Base-by-base conservation (phyloP, 2,113 vertebrate genomes). In the Chlorodrepanis virens region DNA sequence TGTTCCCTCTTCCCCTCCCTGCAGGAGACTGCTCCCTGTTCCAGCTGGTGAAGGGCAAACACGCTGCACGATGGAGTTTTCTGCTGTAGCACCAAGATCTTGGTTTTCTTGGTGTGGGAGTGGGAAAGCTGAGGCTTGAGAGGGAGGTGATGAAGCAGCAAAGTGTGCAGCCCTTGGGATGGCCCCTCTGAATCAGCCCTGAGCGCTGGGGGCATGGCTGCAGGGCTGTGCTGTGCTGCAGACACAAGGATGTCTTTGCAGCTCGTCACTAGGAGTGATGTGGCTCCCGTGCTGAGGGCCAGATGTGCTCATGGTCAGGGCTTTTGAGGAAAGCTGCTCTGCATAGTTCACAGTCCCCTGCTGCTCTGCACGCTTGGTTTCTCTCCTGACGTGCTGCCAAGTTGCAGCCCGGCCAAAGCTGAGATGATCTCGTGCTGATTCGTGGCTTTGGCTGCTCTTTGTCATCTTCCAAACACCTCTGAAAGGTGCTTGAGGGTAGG, bases 261-360 rank as follows among this genome's bases (percentile, higher is more conserved):
- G 75, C 60, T 76, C 5, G 20, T 95, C 90, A 87, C 86, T 28
- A 8, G 7, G 24, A 49, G 4, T 95, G 96, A 95, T 72, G 76
- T 89, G 83, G 88, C 86, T 90, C 15, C 52, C 22, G 37, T 79
- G 50, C 42, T 52, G 50, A 56, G 85, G 52, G 60, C 90, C 92
- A 93, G 92, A 84, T 94, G 90, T 87, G 88, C 76, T 96, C 76
- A 63, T 4, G 28, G 2, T 22, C 18, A 2, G 79, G 85, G 71
- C 90, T 96, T 96, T 91, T 96, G 27, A 91, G 84, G 79, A 93
- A 94, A 95, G 91, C 85, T 81, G 83, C 86, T 92, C 90, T 31
- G 87, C 93, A 69, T 75, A 89, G 88, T 28, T 93, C 25, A 67
- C 49, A 81, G 71, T 90, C 93, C 88, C 76, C 86, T 31, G 75